Conservation (phyloP, 2,797 vertebrate species). For the Halcyon chelicuti region DNA sequence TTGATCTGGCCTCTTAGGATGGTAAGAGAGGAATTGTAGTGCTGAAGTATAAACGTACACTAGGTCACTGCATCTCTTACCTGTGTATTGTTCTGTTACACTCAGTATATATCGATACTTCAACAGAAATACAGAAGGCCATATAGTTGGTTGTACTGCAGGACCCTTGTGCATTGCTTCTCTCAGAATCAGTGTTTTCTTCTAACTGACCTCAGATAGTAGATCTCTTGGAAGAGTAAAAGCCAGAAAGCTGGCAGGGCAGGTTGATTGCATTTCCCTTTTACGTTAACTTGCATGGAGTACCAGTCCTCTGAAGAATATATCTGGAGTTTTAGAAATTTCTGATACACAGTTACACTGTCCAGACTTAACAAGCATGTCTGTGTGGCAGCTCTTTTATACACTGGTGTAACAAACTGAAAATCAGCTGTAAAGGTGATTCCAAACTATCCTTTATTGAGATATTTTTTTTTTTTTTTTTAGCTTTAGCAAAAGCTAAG, state of each 20-base stretch:
- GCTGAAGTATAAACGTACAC: not conserved
- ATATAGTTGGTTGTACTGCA: not conserved
- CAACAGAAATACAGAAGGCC: not conserved
- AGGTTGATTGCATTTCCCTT: constrained; percentile 18
- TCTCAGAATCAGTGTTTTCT: not conserved
- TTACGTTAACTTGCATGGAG: constrained; percentile 19
- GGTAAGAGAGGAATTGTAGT: not conserved
- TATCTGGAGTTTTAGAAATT: constrained; percentile 46
- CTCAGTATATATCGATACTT: not conserved
- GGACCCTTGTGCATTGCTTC: not conserved
- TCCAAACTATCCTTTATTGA: not conserved
- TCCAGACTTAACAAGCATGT: constrained; percentile 35
- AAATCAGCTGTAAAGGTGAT: not conserved
- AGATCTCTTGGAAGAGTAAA: not conserved
- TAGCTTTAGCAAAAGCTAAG: not conserved
- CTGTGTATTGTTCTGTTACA: not conserved
- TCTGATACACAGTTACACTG: constrained; percentile 21
- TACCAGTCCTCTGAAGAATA: constrained; percentile 31
- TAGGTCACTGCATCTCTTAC: not conserved
- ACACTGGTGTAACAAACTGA: not conserved
- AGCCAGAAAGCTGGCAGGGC: not conserved
- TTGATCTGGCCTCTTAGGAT: not conserved
- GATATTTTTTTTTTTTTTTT: not conserved
- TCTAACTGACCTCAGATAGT: constrained; percentile 28
- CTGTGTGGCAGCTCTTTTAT: constrained; percentile 36